Base-by-base conservation (phyloP, 1,140 invertebrate genomes). In the Drosophila lacteicornis region DNA sequence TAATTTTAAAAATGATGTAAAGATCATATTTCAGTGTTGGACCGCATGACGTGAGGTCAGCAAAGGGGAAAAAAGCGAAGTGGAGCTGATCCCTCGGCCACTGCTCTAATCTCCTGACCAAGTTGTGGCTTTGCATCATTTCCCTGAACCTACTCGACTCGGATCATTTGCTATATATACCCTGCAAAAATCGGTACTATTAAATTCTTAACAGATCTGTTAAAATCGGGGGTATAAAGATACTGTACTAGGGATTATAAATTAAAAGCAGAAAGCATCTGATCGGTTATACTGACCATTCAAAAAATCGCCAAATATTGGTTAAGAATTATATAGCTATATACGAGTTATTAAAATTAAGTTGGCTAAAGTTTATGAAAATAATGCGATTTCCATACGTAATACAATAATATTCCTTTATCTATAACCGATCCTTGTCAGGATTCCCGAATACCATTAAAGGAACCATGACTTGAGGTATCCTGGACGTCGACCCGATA, bases 71-170 rank as follows among this genome's bases (percentile, higher is more conserved):
- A 53, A 50, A 46, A 30, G 49, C 45, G 36, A 67, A n/a, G 53
- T 51, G 61, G 30, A 59, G 46, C 57, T 25, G 51, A 50, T 75
- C 22, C 50, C 45, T 17, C 43, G 58, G 55, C 46, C 60, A 55
- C 60, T 83, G 84, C 84, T 87, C 84, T 87, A 87, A 87, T 87
- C 84, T 88, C 68, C 74, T 88, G 84, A 88, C 84, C 84, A 88
- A 88, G 78, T 88, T 88, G 85, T 90, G 84, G 83, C 53, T 80
- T 87, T 75, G 80, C 80, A 74, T 87, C 68, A 82, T 82, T 82
- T 87, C 68, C 76, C 69, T 83, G 66, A 58, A 40, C 61, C 30
- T 30, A 51, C 65, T 60, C 63, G 63, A 33, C 66, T 69, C 38
- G 74, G 63, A 68, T 79, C 65, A 73, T 63, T 76, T 80, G 40